Evolutionary conservation across 2,888 invertebrate species (phyloP).

Genomic region (Azorinus chamasolen): DNA sequence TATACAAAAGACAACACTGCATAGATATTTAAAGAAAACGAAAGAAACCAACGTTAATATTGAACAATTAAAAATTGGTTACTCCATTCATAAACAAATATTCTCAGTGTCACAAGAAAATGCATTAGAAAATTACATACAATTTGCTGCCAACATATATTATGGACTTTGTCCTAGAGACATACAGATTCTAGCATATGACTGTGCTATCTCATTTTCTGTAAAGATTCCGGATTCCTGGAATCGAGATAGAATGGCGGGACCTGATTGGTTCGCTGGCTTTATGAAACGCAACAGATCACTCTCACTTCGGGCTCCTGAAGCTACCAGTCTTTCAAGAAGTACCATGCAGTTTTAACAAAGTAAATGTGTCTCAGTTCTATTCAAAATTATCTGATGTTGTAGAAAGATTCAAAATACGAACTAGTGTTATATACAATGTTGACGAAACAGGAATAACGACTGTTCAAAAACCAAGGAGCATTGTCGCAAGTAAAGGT

Average conservation of each 20-base stretch:
- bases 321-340: conserved; percentile 55
- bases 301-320: conserved; percentile 52
- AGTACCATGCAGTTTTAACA: conserved; percentile 59
- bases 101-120: conserved; percentile 11
- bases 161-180: conserved; percentile 46
- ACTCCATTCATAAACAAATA: neutral
- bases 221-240: conserved; percentile 44
- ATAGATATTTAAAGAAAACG: conserved; percentile 11
- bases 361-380: conserved; percentile 30
- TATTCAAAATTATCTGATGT: conserved; percentile 45
- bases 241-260: too few relatives aligned
- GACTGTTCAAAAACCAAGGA: conserved; percentile 57
- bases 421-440: conserved; percentile 45
- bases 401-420: conserved; percentile 40
- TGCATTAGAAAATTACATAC: conserved; percentile 3
- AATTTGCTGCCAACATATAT: conserved; percentile 37
- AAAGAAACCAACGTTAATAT: neutral
- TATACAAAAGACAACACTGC: conserved; percentile 1
- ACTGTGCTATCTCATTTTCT: conserved; percentile 34
- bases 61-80: conserved; percentile 2
- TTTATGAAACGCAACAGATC: conserved; percentile 36
- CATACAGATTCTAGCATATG: conserved; percentile 42
- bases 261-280: conserved; percentile 56
- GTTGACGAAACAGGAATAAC: conserved; percentile 59
- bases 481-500: too few relatives aligned